Evolutionary conservation across 2,113 vertebrate species (phyloP), one percentile per base, ranked within the genome.

Genomic region (Promerops cafer): DNA sequence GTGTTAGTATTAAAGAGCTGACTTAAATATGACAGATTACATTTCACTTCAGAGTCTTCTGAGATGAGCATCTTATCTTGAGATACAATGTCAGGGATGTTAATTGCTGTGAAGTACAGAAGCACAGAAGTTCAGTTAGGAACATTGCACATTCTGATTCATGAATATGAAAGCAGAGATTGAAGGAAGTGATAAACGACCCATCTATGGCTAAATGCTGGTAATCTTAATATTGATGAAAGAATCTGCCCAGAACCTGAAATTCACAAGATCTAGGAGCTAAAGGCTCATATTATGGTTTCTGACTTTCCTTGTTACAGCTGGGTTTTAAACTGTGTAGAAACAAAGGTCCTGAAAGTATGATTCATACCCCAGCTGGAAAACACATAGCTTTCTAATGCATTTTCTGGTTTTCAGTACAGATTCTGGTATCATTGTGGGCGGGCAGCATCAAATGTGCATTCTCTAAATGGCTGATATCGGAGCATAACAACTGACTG

Each of bases 81-180:
- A 85, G 50, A 85, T 79, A 54, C 21, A 71, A 72, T 85, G 87
- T 96, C 84, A 96, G 18, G 14, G 50, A 76, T 93, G 87, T 83
- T 94, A 97, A 93, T 87, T 96, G 81, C 81, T 96, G 40, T 79
- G 72, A 94, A 90, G 75, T 83, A 77, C 30, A 81, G 64, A 90
- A 71, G 16, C 61, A 39, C 6, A 53, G 28, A 76, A 87, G 65
- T 89, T 96, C 91, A 71, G 6, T 40, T 40, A 74, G 42, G 65
- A 92, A 65, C 50, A 72, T 16, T 10, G 5, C 21, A 77, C 27
- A 44, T 57, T 84, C 78, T 69, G 45, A 83, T 85, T 91, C 63
- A 77, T 76, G 13, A 91, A 82, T 79, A 82, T 47, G 33, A 87
- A 95, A 91, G 66, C 57, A 87, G 61, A 87, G 31, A 82, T 70